Conservation (phyloP, 2,797 vertebrate genomes). For the Myiotriccus ornatus region DNA sequence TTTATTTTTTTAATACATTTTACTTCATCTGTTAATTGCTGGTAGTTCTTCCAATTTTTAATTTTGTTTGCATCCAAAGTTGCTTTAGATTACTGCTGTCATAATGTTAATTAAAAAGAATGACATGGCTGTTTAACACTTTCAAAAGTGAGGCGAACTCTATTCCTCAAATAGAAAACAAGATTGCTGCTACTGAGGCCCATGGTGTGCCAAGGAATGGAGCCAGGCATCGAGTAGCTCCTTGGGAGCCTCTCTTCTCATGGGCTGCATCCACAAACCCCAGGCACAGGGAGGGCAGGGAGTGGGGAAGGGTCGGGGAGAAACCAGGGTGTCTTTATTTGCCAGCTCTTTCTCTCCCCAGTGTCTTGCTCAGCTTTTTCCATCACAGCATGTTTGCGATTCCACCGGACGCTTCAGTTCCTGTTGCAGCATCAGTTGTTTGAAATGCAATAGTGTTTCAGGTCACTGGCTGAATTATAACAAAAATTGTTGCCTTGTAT, state of each 20-base stretch:
- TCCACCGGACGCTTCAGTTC: background rate
- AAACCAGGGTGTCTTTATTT: background rate
- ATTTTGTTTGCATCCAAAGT: background rate
- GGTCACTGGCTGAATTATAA: background rate
- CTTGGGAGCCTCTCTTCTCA: background rate
- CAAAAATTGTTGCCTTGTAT: background rate
- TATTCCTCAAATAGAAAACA: background rate
- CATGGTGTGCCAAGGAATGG: accelerated
- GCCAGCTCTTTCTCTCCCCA: background rate
- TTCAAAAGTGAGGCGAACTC: background rate
- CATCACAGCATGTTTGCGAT: background rate
- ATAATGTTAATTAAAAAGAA: background rate
- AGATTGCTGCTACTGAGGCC: background rate
- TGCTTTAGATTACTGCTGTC: background rate
- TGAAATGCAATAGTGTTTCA: background rate
- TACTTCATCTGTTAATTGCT: background rate
- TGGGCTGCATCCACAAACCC: background rate
- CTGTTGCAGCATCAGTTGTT: background rate
- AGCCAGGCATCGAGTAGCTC: accelerated
- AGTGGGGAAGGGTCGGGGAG: background rate
- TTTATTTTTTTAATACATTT: background rate
- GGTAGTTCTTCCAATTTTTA: background rate
- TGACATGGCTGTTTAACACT: background rate
- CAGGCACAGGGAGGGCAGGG: background rate
- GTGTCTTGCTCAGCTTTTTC: background rate